Base-by-base conservation (phyloP, 2,113 vertebrate genomes). In the Sander vitreus region DNA sequence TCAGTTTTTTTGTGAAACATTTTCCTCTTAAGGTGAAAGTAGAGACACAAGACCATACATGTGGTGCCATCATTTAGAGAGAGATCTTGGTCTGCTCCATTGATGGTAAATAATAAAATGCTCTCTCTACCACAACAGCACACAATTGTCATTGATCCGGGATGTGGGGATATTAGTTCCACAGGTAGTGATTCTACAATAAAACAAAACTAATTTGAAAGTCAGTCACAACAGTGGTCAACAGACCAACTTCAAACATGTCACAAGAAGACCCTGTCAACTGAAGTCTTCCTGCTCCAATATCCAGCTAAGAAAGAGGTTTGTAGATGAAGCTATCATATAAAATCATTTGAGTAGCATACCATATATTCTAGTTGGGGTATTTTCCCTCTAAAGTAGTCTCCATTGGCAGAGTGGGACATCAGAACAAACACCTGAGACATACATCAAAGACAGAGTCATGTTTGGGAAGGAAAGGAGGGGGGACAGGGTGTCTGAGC, bases 371-470 rank as follows among this genome's bases (percentile, higher is more conserved):
- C 2, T 18, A 10, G 15, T 27, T 12, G 45, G 21, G 11, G 7
- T 3, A 50, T 60, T 43, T 48, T 27, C 27, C 4, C 18, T 62
- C 23, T 16, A 47, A 10, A 54, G 43, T 16, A 57, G 55, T 65
- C 53, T 68, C 11, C 14, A 47, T 1, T 23, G 18, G 14, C 54
- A 47, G 68, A 64, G 45, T 53, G 45, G 59, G 72, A 60, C 16
- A 67, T 53, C 19, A 84, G 30, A 54, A n/a, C 12, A 73, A 80
- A 73, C 83, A 91, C 84, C 85, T 89, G 89, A 89, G 82, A 68
- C 64, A 73, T 15, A 88, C 88, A 88, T 92, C 84, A 93, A 92
- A 93, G 91, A 60, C 58, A 57, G 55, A 63, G 65, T 43, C 6
- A n/a, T 74, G 76, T 74, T 68, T 75, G 33, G 55, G 53, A 51